Base-by-base conservation (phyloP, 2,888 invertebrate genomes). In the Philhelius pedissequus region DNA sequence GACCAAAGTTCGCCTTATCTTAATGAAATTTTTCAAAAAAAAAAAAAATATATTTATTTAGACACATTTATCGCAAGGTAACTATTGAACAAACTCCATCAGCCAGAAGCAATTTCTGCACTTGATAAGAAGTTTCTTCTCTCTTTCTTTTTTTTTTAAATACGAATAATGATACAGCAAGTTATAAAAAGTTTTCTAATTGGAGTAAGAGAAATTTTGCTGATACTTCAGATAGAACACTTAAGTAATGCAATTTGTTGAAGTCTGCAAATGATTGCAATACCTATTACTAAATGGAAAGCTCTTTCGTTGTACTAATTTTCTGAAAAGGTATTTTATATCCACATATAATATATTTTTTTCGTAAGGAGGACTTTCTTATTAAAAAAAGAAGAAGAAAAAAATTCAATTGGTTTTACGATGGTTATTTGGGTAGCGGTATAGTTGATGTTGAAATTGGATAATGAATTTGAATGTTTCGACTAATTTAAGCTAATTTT, bases 41-140 rank as follows among this genome's bases (percentile, higher is more conserved):
- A 40, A 54, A 45, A 45, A 20, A 18, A 54, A 43, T 22, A 50
- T 11, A 22, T 20, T 78, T 54, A 64, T 25, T 40, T 40, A 50
- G 45, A 15, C 45, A 30, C 6, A 69, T 35, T 48, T n/a, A 62
- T 69, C 69, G 15, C 11, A 48, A 69, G 80, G n/a, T n/a, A 80
- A 75, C 69, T 64, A 75, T 75, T 43, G 54, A 80, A 80, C 54
- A 22, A 75, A 70, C 62, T 69, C 11, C n/a, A 64, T 80, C 52
- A 64, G 60, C 69, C 62, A 64, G 62, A 40, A 70, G 80, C 54
- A 50, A 20, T 48, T 74, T 62, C 25, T 64, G 54, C 54, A 40
- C 69, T 75, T 54, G 80, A 80, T 80, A 75, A 80, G 74, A 80
- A 75, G 75, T 80, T 75, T 69, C n/a, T 68, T 20, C 22, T 15